phyloP scores from a whole-genome alignment of 2,113 vertebrate genomes.

The Eulemur rufifrons region DNA sequence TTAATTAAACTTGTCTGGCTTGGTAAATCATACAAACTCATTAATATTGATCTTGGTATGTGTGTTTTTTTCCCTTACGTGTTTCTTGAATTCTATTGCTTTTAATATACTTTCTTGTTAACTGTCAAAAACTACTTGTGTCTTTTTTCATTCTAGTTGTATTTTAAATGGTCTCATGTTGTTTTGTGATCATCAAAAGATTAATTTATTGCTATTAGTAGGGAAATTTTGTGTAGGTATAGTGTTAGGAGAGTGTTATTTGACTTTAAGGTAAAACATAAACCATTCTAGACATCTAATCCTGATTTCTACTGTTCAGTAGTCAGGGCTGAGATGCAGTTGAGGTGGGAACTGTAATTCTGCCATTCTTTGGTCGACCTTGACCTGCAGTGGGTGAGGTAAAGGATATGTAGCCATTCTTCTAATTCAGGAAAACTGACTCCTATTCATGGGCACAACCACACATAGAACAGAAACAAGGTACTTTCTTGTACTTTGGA shows the following conservation, averaged over 20 bases:
- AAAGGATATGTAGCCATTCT: background rate
- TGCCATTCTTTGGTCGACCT: background rate
- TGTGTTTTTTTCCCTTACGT: background rate
- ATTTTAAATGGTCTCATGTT: background rate
- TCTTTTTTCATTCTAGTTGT: background rate
- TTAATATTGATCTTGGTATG: background rate
- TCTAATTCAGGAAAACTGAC: background rate
- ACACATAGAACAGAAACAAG: background rate
- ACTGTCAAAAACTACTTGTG: background rate
- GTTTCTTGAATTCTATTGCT: background rate
- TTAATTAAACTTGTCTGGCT: slow-evolving; percentile 22
- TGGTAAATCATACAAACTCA: background rate
- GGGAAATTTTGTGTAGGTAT: background rate
- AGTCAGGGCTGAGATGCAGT: accelerated
- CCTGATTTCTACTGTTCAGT: background rate
- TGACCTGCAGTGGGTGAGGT: background rate
- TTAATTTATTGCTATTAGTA: background rate
- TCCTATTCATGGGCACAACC: too few relatives aligned
- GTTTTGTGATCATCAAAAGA: background rate
- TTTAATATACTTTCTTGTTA: background rate
- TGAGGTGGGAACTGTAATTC: background rate
- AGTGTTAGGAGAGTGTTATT: background rate
- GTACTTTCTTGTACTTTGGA: background rate
- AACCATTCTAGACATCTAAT: background rate
- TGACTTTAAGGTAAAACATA: background rate